Percentiles rank a stretch among this genome's conserved stretches.
Evolutionary conservation across 2,888 invertebrate genomes (phyloP).

Genomic region (Hirtodrosophila histrioides): DNA sequence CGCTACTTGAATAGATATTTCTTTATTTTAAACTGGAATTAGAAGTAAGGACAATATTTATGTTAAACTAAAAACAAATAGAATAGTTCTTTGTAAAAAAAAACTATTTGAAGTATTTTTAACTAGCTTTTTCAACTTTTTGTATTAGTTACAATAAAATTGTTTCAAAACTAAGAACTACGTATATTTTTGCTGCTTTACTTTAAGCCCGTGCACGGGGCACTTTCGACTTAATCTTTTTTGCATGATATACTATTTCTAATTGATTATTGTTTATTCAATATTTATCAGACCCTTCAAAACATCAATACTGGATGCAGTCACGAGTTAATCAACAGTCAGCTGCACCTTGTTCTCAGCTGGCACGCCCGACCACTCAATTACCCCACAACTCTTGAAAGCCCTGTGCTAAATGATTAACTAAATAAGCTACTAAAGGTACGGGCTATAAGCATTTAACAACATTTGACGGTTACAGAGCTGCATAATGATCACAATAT

Average conservation of each 20-base stretch:
- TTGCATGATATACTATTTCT: neutral
- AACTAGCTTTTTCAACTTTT: too few species aligned
- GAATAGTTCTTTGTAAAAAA: too few species aligned
- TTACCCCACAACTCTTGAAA: constrained; percentile 27
- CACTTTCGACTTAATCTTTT: too few species aligned
- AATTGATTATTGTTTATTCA: constrained; percentile 8
- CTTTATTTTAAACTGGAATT: too few species aligned
- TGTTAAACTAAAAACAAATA: too few species aligned
- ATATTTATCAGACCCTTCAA: constrained; percentile 12
- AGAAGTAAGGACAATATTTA: too few species aligned
- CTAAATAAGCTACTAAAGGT: constrained; percentile 50
- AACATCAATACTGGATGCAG: constrained; percentile 4
- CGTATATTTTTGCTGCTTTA: too few species aligned
- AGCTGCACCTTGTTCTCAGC: constrained; percentile 27
- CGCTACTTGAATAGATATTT: too few species aligned
- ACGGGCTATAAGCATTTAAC: constrained; percentile 28
- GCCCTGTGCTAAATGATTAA: constrained; percentile 56
- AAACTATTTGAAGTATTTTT: too few species aligned
- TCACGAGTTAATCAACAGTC: constrained; percentile 28
- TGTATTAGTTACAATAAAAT: too few species aligned
- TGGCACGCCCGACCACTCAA: constrained; percentile 21
- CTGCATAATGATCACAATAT: constrained; percentile 25
- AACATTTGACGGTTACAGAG: constrained; percentile 24
- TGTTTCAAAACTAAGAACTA: too few species aligned
- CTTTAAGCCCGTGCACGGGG: too few species aligned